Base-by-base conservation (phyloP, 2,797 vertebrate species). In the Coreius guichenoti region DNA sequence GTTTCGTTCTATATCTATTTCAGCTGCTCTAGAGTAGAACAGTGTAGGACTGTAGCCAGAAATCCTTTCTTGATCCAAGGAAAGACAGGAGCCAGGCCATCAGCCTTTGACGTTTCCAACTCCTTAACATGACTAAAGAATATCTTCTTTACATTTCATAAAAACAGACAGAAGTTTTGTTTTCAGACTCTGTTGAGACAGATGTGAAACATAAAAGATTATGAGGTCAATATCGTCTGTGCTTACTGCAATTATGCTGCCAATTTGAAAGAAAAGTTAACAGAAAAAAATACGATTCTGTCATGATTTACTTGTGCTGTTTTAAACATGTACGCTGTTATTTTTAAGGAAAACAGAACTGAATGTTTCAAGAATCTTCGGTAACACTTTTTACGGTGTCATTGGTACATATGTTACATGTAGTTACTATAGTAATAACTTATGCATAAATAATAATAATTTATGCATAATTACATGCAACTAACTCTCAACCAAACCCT, bases 1-100 rank as follows among this genome's bases (percentile, higher is more conserved):
- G 86, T 91, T 92, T 87, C 88, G 87, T 26, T 43, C 8, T 47
- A 89, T 91, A 92, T 93, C 86, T 90, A 81, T 88, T 87, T 80
- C 69, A 26, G n/a, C 78, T 67, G 56, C 23, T 63, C 56, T 11
- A 36, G 83, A 86, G 88, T 86, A 88, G 82, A 87, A 49, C 83
- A 73, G 85, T 61, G 72, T 73, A 89, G 85, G 86, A 89, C 58
- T 45, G 11, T 26, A 31, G 65, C 69, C 86, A 80, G 70, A 47
- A 87, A 84, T 87, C 47, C 75, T 91, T 86, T 63, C 26, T 26
- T n/a, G 29, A 67, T 45, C 77, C 36, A 65, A 47, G 11, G 29
- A 16, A 47, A 79, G 65, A 78, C 36, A 33, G 63, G 26, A 69
- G 74, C 45, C n/a, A 69, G 47, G 31, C 47, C 7, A 7, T 54